Evolutionary conservation across 2,797 vertebrate genomes (phyloP), one percentile per base, ranked within the genome.

Genomic region (Macropodus opercularis): DNA sequence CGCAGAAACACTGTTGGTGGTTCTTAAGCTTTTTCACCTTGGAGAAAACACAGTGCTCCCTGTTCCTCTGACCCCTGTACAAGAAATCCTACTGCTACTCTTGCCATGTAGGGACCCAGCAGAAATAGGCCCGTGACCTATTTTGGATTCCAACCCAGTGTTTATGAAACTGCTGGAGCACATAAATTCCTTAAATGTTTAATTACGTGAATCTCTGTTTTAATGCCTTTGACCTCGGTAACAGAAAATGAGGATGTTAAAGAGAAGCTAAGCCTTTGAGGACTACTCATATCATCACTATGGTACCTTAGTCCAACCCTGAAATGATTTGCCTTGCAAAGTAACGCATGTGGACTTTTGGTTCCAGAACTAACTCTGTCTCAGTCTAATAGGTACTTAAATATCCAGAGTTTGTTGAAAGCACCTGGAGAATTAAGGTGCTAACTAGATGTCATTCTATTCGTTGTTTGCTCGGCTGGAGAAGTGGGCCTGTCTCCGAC

Each of bases 121-220:
- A 66, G 38, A 72, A 69, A 66, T 55, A 79, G 67, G 58, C 67
- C 47, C 61, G 32, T 42, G 70, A 58, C 32, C 38, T 53, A 42
- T 70, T 72, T 58, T 8, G 75, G 73, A 77, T 71, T 58, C 70
- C 75, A 53, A 70, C 46, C 32, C 57, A 75, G 81, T 85, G 71
- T 85, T 82, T 66, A 77, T 67, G 58, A 84, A 67, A 83, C 81
- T 76, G 77, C 69, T 71, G 70, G 77, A 85, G 81, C 75, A 65
- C 77, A 82, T 80, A 18, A 57, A 70, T 79, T 81, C 53, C 73
- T 80, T 56, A 66, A 36, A 67, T 77, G 69, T 77, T 75, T 71
- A 69, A 74, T 66, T 44, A 71, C 69, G 49, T 79, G 66, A 64
- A 77, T 84, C 63, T 74, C 62, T 75, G 60, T 79, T 71, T 69